These are phyloP conservation scores for Thalassarche chlororhynchos DNA, from an alignment of 2,113 vertebrate genomes.

Conservation along the genomic window DNA sequence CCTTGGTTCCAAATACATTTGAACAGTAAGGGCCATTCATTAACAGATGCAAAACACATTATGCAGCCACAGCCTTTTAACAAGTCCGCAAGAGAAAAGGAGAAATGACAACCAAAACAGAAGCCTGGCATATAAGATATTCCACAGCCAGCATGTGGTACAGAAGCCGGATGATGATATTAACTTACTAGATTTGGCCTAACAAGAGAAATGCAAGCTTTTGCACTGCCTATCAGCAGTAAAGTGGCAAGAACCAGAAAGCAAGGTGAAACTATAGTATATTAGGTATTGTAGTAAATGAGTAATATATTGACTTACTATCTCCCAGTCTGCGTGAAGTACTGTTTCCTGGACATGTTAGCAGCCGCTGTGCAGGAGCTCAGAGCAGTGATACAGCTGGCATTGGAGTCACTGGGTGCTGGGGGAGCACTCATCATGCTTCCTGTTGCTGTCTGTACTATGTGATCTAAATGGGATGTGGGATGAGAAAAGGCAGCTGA, in stretches of 20 bases:
- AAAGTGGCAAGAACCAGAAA: background rate
- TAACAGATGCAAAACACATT: background rate
- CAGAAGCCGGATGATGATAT: background rate
- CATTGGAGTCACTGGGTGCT: slow-evolving; percentile 72
- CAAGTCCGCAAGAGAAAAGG: background rate
- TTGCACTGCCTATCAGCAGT: background rate
- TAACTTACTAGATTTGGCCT: background rate
- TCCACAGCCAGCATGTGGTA: background rate
- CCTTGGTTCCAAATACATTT: background rate
- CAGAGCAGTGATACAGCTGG: slow-evolving; percentile 75
- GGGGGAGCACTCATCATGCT: slow-evolving; percentile 70
- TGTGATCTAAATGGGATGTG: slow-evolving; percentile 43
- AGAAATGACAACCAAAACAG: background rate
- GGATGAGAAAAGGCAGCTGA: background rate
- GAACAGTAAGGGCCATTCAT: background rate
- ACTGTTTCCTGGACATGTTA: slow-evolving; percentile 49
- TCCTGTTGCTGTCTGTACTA: slow-evolving; percentile 48
- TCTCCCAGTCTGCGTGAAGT: slow-evolving; percentile 83
- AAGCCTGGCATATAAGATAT: background rate
- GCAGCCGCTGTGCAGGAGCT: slow-evolving; percentile 73
- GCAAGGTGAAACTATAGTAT: background rate
- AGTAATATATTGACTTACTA: slow-evolving; percentile 66
- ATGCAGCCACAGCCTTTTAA: background rate
- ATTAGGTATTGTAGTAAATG: background rate
- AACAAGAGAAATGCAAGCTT: background rate